These are phyloP conservation scores for Thalassoma bifasciatum DNA, from an alignment of 2,113 vertebrate species.

Conservation along the genomic window DNA sequence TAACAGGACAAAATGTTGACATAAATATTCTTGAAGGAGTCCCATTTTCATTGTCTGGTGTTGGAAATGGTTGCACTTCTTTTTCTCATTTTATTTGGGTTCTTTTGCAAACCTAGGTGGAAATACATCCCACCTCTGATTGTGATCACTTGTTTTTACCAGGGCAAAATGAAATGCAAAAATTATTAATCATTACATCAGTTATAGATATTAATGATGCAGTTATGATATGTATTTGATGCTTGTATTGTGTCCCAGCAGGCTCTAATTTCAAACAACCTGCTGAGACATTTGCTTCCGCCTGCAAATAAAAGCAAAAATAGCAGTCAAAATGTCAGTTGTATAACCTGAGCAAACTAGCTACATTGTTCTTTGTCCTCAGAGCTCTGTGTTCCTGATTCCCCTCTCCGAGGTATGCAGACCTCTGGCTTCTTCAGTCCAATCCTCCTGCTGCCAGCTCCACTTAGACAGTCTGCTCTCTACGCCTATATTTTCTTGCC, in stretches of 20 bases:
- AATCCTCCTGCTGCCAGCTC: not conserved
- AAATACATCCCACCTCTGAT: no score
- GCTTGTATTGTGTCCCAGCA: not conserved
- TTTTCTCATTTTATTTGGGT: no score
- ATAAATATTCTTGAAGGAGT: no score
- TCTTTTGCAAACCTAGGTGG: no score
- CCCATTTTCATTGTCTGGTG: no score
- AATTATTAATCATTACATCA: not conserved
- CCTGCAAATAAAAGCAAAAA: not conserved
- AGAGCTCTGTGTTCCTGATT: not conserved
- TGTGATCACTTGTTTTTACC: not conserved
- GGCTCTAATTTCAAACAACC: not conserved
- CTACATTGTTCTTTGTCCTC: constrained; percentile 3
- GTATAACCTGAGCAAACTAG: not conserved
- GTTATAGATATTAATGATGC: not conserved
- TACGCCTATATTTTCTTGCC: not conserved
- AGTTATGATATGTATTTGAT: not conserved
- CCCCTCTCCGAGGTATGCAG: constrained; percentile 14
- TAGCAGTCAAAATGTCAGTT: constrained; percentile 3
- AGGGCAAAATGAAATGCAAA: not conserved
- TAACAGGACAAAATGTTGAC: no score
- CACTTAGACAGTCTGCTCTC: not conserved
- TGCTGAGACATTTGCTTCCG: not conserved
- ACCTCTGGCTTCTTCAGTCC: constrained; percentile 10
- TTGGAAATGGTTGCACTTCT: no score